These are phyloP conservation scores for Drosophila emarginata DNA, from an alignment of 2,888 invertebrate species.

Conservation along the genomic window DNA sequence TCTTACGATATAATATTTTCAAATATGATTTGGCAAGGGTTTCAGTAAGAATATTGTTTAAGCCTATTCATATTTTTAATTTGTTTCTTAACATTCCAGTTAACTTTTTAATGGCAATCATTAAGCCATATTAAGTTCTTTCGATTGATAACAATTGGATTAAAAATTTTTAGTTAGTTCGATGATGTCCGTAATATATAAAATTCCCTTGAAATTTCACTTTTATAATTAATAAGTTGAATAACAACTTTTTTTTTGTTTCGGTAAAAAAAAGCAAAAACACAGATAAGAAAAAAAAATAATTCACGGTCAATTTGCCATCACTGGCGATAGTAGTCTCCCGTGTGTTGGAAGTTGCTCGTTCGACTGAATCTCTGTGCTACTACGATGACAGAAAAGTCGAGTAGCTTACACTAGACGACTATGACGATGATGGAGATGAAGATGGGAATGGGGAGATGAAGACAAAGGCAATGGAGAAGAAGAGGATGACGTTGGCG, in stretches of 20 bases:
- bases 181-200: neutral
- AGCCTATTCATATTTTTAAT: too few species aligned
- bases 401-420: constrained; percentile 48
- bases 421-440: constrained; percentile 23
- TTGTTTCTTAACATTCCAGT: too few species aligned
- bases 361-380: constrained; percentile 14
- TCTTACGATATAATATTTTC: too few species aligned
- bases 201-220: neutral
- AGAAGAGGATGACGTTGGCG: constrained; percentile 28
- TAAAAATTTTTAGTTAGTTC: too few species aligned
- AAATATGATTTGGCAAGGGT: too few species aligned
- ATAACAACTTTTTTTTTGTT: neutral
- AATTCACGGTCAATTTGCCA: constrained; percentile 16
- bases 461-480: constrained; percentile 23
- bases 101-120: too few species aligned
- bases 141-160: too few species aligned
- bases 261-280: neutral
- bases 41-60: too few species aligned
- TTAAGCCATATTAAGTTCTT: too few species aligned
- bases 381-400: constrained; percentile 34
- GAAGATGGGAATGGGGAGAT: neutral
- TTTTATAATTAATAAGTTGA: neutral
- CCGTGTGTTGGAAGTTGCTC: neutral
- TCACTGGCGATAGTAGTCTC: constrained; percentile 5
- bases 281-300: neutral